phyloP scores from a whole-genome alignment of 2,888 invertebrate genomes.

The Hipparchia semele region DNA sequence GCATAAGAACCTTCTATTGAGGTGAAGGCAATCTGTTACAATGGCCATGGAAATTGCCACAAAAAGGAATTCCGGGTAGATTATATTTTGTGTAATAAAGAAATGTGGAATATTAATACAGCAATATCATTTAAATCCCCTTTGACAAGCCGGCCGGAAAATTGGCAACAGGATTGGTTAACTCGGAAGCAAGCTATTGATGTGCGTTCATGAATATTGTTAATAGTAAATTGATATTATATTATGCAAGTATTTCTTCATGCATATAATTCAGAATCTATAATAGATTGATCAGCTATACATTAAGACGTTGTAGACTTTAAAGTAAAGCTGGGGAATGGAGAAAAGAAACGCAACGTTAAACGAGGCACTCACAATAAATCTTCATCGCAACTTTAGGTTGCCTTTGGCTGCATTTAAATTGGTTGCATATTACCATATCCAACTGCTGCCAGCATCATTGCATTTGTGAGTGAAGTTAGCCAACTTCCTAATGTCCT shows the following conservation, averaged over 20 bases:
- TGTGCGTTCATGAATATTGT: constrained; percentile 16
- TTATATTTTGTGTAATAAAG: constrained; percentile 1
- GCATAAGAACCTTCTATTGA: neutral
- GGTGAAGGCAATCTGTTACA: constrained; percentile 9
- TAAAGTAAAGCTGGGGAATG: no score
- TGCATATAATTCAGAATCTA: constrained; percentile 3
- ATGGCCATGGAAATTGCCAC: constrained; percentile 9
- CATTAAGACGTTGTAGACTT: neutral
- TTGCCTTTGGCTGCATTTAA: no score
- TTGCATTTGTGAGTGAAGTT: no score
- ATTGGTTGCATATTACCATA: no score
- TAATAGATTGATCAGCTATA: neutral
- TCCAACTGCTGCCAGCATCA: no score
- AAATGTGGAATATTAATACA: constrained; percentile 12
- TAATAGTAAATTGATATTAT: constrained; percentile 15
- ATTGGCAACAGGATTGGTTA: constrained; percentile 19
- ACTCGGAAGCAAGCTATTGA: constrained; percentile 16
- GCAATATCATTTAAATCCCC: constrained; percentile 16
- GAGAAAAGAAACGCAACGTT: no score
- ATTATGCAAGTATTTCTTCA: constrained; percentile 11
- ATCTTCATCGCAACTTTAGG: no score
- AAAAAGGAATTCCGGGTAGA: neutral
- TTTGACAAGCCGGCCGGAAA: constrained; percentile 20
- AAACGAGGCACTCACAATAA: no score
- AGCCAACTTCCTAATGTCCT: no score